Evolutionary conservation across 2,888 invertebrate species (phyloP), one percentile per base, ranked within the genome.

Genomic region (Sarcophaga rosellei): DNA sequence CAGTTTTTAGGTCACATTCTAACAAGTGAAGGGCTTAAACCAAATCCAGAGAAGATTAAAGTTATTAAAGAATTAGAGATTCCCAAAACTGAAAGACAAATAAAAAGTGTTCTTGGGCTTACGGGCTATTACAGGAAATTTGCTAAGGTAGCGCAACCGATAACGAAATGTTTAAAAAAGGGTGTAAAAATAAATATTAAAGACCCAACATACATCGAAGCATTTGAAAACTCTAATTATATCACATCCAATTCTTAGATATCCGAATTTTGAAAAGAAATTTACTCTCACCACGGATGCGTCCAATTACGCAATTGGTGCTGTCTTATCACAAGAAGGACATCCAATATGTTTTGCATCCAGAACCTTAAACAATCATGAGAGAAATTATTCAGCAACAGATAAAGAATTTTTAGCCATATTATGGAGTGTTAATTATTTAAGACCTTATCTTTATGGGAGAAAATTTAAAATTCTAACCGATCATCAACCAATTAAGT

Each of bases 1-100:
- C n/a, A 78, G 35, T 81, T 74, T 69, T 53, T 81, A 53, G 68
- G 68, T 1, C 74, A 68, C n/a, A 35, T 79, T 53, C 5, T 79
- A 15, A 79, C 79, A 15, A 45, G 8, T 1, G 73, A 73, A 10
- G 80, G 73, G 53, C 15, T 70, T 2, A 78, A 69, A n/a, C 78
- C 70, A 1, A 70, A 70, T 20, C 66, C 25, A n/a, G 23, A 61
- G 1, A 59, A 72, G 12, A 57, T 72, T 10, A 59, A 59, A 59
- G n/a, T 63, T 63, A 74, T 74, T 45, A 6, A 45, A 63, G 45
- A 35, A 17, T 17, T 61, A 20, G 20, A 59, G 44, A n/a, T n/a
- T n/a, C n/a, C n/a, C n/a, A n/a, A 73, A 44, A 61, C 73, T 2
- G 35, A 44, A 66, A 78, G 45, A 23, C 17, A 78, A 62, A 57